Percentiles rank a stretch among this genome's conserved stretches.
Evolutionary conservation across 2,797 vertebrate genomes (phyloP).

Genomic region (Smutsia temminckii): DNA sequence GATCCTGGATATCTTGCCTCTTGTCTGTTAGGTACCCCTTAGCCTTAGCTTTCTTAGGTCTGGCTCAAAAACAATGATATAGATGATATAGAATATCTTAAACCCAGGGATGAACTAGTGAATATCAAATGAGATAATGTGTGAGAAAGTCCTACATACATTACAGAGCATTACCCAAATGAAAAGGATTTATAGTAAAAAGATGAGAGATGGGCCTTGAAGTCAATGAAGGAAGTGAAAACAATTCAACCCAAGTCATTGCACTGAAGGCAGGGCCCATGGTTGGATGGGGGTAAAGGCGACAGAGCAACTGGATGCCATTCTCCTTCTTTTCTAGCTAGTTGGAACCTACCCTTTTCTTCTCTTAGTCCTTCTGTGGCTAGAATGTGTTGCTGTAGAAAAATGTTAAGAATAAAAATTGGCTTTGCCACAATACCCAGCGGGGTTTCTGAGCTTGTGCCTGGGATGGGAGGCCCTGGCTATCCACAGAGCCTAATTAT

Average conservation of each 20-base stretch:
- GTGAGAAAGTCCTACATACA: neutral
- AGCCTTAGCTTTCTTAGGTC: neutral
- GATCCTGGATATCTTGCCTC: neutral
- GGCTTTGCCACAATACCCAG: neutral
- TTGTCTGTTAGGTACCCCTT: neutral
- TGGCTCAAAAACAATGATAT: neutral
- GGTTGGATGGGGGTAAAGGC: neutral
- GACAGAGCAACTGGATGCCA: neutral
- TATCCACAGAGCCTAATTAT: neutral
- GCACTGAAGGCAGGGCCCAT: neutral
- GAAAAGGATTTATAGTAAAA: neutral
- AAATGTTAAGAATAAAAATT: neutral
- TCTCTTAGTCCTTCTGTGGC: neutral
- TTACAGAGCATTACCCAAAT: neutral
- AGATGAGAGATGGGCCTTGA: neutral
- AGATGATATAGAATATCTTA: neutral
- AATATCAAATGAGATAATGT: neutral
- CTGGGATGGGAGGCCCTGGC: neutral
- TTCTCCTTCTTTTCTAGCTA: neutral
- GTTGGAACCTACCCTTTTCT: neutral
- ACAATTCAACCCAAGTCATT: neutral
- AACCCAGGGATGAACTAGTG: neutral
- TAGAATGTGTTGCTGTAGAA: neutral
- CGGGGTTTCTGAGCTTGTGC: neutral
- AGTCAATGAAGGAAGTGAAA: neutral